Evolutionary conservation across 2,113 vertebrate genomes (phyloP), one percentile per base, ranked within the genome.

Genomic region (Podilymbus podiceps): DNA sequence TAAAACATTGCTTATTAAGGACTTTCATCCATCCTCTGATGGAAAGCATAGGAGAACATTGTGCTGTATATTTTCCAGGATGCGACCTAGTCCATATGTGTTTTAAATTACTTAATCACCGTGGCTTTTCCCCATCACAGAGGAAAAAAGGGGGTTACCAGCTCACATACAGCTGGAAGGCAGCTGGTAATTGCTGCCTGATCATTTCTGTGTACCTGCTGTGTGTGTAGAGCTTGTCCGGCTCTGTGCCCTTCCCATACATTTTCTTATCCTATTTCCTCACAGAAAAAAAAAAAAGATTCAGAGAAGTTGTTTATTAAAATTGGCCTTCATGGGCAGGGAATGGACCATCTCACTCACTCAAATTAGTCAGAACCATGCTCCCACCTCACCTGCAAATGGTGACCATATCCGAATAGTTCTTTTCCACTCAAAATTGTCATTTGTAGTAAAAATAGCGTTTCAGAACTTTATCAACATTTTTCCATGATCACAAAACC

Each of bases 201-300:
- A 49, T 59, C 53, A 28, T 44, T 91, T 46, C 44, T 78, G 44
- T 31, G 30, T 89, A 59, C 17, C 71, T 68, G 75, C 14, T 68
- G 27, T 15, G 5, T 47, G 30, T 4, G 2, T 20, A 49, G 40
- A 68, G 20, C 46, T 75, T 30, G 30, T 31, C 9, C 0, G 0
- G n/a, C 20, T 73, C 64, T 25, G 6, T 47, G 63, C 19, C 50
- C 47, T 58, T 66, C 22, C 30, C 56, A 62, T 52, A 71, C 8
- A 40, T 33, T 67, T 33, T 85, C 30, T 78, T 82, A 68, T 2
- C 11, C 22, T 46, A 7, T 47, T 80, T 62, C 38, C 60, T 58
- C 9, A 38, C 5, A 35, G 22, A 30, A 59, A 82, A 71, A 30
- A 59, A 82, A 71, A 71, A 75, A 84, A 16, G 4, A 33, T 76